Conservation (phyloP, 2,113 vertebrate genomes). For the Halichoeres trimaculatus region DNA sequence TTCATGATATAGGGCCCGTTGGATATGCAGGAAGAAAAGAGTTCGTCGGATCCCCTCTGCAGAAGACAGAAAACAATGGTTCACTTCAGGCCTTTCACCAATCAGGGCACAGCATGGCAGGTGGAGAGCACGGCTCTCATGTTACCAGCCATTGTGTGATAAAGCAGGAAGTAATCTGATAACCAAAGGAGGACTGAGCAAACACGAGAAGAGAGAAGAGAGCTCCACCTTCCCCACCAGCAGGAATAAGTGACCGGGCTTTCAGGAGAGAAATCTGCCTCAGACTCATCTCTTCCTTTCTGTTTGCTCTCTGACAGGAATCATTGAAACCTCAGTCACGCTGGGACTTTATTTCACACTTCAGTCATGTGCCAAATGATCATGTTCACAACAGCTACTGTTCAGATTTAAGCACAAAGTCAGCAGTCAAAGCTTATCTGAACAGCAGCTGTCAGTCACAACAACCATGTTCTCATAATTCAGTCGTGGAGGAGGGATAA, state of each 20-base stretch:
- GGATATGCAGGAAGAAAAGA: slow-evolving; percentile 96
- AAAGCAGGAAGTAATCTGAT: slow-evolving; percentile 75
- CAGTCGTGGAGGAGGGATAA: slow-evolving; percentile 17
- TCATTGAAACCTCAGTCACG: no score
- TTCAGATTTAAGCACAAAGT: neutral
- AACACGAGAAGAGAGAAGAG: slow-evolving; percentile 24
- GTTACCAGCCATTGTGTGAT: slow-evolving; percentile 70
- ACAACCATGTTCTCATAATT: slow-evolving; percentile 35
- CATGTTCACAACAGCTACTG: slow-evolving; percentile 10
- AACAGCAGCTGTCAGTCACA: slow-evolving; percentile 36
- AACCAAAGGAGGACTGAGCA: slow-evolving; percentile 62
- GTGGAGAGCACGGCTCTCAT: slow-evolving; percentile 70
- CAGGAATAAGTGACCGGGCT: slow-evolving; percentile 22
- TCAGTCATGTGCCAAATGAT: neutral
- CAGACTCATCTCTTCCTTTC: neutral
- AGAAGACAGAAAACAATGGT: slow-evolving; percentile 67
- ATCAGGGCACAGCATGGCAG: slow-evolving; percentile 63
- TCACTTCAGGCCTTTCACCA: slow-evolving; percentile 60
- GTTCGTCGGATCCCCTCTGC: slow-evolving; percentile 99
- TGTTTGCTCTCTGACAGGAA: neutral
- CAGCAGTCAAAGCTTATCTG: slow-evolving; percentile 13
- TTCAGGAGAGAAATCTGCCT: slow-evolving; percentile 10
- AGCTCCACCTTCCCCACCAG: slow-evolving; percentile 40
- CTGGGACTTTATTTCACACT: neutral
- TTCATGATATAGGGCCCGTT: slow-evolving; percentile 99